Evolutionary conservation across 2,888 invertebrate genomes (phyloP).

Genomic region (Pristionchus arcanus): DNA sequence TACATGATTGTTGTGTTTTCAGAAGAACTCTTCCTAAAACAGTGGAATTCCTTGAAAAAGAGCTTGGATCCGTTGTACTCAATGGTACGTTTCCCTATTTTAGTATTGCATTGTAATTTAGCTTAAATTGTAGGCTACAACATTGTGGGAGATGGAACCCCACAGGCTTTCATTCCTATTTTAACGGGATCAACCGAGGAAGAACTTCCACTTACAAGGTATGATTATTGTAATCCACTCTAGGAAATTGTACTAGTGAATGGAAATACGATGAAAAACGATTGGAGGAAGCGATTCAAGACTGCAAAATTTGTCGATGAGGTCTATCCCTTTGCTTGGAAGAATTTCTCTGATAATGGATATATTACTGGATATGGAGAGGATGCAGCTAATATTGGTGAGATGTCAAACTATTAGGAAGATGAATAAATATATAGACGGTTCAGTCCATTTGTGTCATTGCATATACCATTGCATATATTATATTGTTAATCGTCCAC

Average conservation of each 20-base stretch:
- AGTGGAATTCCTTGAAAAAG: slow-evolving; percentile 84
- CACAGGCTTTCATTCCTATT: slow-evolving; percentile 81
- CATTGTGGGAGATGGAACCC: slow-evolving; percentile 81
- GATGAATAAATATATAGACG: too few species aligned
- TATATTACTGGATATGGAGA: slow-evolving; percentile 89
- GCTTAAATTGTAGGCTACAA: slow-evolving; percentile 78
- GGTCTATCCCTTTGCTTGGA: slow-evolving; percentile 81
- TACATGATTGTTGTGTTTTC: neutral
- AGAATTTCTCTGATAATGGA: slow-evolving; percentile 78
- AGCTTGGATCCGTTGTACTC: slow-evolving; percentile 70
- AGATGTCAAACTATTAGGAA: too few species aligned
- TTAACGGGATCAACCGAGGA: slow-evolving; percentile 80
- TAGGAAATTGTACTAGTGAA: neutral
- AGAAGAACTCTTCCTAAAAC: slow-evolving; percentile 87
- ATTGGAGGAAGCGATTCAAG: slow-evolving; percentile 75
- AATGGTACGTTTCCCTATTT: slow-evolving; percentile 32
- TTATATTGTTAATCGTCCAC: too few species aligned
- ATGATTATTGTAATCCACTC: neutral
- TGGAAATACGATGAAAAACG: neutral
- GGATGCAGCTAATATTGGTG: slow-evolving; percentile 88
- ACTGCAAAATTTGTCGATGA: slow-evolving; percentile 80
- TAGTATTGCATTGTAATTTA: neutral
- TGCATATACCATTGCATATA: too few species aligned
- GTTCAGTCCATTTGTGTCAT: too few species aligned
- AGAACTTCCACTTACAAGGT: slow-evolving; percentile 80